Base-by-base conservation (phyloP, 2,888 invertebrate genomes). In the Macrophya alboannulata region DNA sequence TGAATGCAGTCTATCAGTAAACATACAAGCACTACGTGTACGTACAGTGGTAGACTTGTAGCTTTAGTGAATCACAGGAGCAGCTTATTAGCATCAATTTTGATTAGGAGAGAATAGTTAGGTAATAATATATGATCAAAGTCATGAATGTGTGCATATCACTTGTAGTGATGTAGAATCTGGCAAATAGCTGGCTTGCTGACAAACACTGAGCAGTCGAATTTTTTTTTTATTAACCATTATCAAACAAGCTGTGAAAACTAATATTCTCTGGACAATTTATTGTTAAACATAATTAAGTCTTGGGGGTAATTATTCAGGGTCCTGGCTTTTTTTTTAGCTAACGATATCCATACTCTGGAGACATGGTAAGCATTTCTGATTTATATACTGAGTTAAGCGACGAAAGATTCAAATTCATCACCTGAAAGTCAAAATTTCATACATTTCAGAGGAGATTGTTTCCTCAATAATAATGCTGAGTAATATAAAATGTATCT, bases 21-120 rank as follows among this genome's bases (percentile, higher is more conserved):
- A 81, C 81, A 81, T 62, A 62, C 81, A 81, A 81, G 81, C 81
- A 81, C 81, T 81, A 81, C 59, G 21, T 81, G 59, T 81, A 81
- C 43, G 62, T 43, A 62, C 37, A 62, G 59, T 62, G 31, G 62
- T 81, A 43, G 40, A 62, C 81, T 62, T 62, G 81, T 81, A 62
- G 62, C 59, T 81, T 81, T 43, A 17, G 59, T 31, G 62, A 81
- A 81, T 81, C 21, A 62, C n/a, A 43, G 62, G 40, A 81, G 62
- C 62, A 59, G 25, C 43, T 51, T 55, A 45, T 45, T 43, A 72
- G 31, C 77, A 21, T 55, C 21, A 77, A 77, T 51, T 77, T 77
- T 55, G 31, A 77, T 77, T 6, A 15, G 17, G 4, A 51, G 17
- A 77, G 48, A 48, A 48, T 21, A 45, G n/a, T 76, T 48, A 45